Evolutionary conservation across 2,797 vertebrate species (phyloP), one percentile per base, ranked within the genome.

Genomic region (Onychomys arenicola): DNA sequence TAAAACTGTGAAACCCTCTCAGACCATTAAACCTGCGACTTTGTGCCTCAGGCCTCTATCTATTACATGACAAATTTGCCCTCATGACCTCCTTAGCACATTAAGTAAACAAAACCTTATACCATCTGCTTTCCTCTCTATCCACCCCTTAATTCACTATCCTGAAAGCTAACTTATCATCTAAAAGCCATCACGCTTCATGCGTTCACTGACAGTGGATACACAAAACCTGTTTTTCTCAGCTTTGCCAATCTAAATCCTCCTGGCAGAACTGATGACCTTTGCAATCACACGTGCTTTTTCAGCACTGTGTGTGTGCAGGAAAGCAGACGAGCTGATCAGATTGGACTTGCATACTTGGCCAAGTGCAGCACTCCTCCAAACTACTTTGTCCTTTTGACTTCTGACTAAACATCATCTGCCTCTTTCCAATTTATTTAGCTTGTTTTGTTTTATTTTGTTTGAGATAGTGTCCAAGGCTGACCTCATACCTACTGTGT

Each of bases 201-300:
- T 71, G 43, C 83, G 46, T 88, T 96, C 92, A 67, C 46, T 86
- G 82, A 89, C 57, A 93, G 88, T 91, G 46, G n/a, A 78, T 63
- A 88, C 69, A 93, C 23, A 95, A 97, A 89, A 91, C 17, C 5
- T 84, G 46, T 81, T 96, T 96, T 84, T 85, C 85, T 96, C 27
- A 27, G 40, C 37, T 91, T 83, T 29, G 12, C 49, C 55, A 91
- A 69, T 86, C 57, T 52, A 91, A 86, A 83, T 86, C 92, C n/a
- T 80, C 85, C 84, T 92, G 65, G 73, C 32, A 94, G 82, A 97
- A 92, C 40, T 89, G 96, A 95, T 88, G 78, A 82, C 23, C 75
- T 92, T 34, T 55, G 91, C 61, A 77, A 95, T 83, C 77, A 93
- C 76, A 69, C 9, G 63, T 82, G 67, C 21, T 59, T 95, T 95